phyloP scores from a whole-genome alignment of 2,797 vertebrate genomes.

The Pterois miles region DNA sequence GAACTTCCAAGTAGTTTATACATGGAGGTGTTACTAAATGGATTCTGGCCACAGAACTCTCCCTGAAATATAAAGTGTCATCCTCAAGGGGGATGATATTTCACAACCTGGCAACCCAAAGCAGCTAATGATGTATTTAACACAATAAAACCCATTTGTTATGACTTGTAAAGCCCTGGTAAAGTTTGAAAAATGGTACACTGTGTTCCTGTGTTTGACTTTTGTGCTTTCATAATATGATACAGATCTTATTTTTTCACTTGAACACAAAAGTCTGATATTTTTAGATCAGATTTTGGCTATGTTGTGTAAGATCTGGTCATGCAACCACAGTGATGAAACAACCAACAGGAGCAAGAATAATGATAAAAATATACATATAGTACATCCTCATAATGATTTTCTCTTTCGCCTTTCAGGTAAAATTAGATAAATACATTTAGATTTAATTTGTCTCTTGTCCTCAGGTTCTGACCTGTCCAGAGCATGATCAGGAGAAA shows the following conservation, averaged over 20 bases:
- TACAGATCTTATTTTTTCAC: background rate
- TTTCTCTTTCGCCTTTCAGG: background rate
- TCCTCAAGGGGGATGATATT: background rate
- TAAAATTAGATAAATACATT: background rate
- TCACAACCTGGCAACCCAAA: background rate
- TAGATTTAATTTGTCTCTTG: background rate
- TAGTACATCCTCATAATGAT: background rate
- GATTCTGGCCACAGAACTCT: no score
- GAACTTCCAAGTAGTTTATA: no score
- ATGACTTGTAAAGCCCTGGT: background rate
- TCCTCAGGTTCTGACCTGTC: conserved; percentile 91
- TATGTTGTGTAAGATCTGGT: background rate
- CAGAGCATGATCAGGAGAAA: conserved; percentile 94
- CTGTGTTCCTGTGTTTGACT: background rate
- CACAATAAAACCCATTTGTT: background rate
- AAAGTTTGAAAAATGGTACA: background rate
- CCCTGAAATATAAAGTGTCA: background rate
- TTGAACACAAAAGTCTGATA: background rate
- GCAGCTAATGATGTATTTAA: background rate
- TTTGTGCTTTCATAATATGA: background rate
- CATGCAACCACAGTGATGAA: background rate
- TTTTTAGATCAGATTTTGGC: background rate
- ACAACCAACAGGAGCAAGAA: background rate
- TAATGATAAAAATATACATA: background rate
- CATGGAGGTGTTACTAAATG: no score